phyloP scores from a whole-genome alignment of 2,113 vertebrate species.

The Labeo rohita region DNA sequence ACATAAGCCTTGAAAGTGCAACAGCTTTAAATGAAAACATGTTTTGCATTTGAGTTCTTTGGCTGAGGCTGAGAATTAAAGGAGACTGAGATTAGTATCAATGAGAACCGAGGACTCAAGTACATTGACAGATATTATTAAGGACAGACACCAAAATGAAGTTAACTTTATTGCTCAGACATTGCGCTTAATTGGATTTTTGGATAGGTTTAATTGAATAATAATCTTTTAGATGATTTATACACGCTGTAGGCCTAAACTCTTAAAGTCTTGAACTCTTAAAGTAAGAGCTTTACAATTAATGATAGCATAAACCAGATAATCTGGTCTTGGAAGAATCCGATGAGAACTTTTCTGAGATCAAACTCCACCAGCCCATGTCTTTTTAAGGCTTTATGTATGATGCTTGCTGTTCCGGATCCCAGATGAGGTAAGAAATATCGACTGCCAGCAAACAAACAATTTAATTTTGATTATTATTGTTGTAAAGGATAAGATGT shows the following conservation, averaged over 20 bases:
- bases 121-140: background rate
- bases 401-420: background rate
- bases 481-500: background rate
- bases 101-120: background rate
- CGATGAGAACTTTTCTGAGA: background rate
- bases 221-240: background rate
- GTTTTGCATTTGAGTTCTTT: slow-evolving; percentile 16
- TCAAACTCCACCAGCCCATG: background rate
- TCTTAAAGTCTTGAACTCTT: too few species aligned
- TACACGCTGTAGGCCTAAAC: too few species aligned
- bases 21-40: slow-evolving; percentile 37
- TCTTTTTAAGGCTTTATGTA: slow-evolving; percentile 1
- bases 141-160: background rate
- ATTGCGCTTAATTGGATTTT: background rate
- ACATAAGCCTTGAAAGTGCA: slow-evolving; percentile 19
- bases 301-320: background rate
- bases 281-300: background rate
- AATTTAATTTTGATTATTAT: background rate
- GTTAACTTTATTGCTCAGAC: background rate
- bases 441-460: slow-evolving; percentile 18
- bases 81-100: background rate
- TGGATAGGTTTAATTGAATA: background rate
- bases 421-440: background rate
- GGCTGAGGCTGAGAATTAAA: slow-evolving; percentile 5
- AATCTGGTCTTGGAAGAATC: background rate